Evolutionary conservation across 1,140 invertebrate species (phyloP).

Genomic region (Chlorops oryzae): DNA sequence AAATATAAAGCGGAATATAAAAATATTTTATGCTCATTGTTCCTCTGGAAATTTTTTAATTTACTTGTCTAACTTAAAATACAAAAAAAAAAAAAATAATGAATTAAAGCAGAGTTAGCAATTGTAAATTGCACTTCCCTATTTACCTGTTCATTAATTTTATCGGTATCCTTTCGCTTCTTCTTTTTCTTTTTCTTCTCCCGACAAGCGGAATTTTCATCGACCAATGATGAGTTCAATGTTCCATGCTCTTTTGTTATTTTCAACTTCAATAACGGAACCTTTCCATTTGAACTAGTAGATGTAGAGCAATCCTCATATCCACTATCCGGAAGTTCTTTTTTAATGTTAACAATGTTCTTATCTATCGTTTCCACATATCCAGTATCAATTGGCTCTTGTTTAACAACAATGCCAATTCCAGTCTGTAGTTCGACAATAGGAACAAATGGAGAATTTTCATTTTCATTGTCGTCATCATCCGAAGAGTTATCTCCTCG

Average conservation of each 20-base stretch:
- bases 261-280: constrained; percentile 35
- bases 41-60: too few species aligned
- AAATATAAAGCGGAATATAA: too few species aligned
- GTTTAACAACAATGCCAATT: too few species aligned
- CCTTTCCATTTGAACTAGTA: background rate
- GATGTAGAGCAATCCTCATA: background rate
- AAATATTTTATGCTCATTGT: too few species aligned
- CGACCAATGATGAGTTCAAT: constrained; percentile 39
- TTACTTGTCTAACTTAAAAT: too few species aligned
- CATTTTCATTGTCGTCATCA: constrained; percentile 4
- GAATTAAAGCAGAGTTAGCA: too few species aligned
- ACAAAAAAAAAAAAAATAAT: too few species aligned
- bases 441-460: background rate
- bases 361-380: too few species aligned
- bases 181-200: constrained; percentile 39
- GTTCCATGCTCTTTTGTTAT: constrained; percentile 43
- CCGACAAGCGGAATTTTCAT: constrained; percentile 16
- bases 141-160: constrained; percentile 5
- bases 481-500: constrained; percentile 3
- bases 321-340: background rate
- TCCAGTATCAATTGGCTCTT: too few species aligned
- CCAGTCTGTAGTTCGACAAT: too few species aligned
- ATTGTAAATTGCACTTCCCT: too few species aligned
- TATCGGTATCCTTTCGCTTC: constrained; percentile 28
- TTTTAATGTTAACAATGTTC: constrained; percentile 1